Percentiles rank a stretch among this genome's conserved stretches.
phyloP scores from a whole-genome alignment of 2,888 invertebrate species.

The Sesia bembeciformis region DNA sequence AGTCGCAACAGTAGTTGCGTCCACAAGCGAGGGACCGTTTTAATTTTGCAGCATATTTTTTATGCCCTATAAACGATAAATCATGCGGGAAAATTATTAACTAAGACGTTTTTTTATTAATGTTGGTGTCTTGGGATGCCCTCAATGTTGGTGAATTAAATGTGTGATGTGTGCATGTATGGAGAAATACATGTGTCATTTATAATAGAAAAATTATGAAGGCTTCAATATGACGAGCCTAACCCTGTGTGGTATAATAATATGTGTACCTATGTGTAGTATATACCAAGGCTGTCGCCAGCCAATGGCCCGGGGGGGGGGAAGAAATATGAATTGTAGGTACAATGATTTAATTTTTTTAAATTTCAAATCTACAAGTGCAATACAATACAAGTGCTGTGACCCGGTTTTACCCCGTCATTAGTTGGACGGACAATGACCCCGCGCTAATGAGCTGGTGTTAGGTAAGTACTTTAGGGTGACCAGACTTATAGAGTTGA shows the following conservation, averaged over 20 bases:
- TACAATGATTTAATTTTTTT: too few relatives aligned
- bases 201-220: too few relatives aligned
- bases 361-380: too few relatives aligned
- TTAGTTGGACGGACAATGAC: not conserved
- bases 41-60: constrained; percentile 6
- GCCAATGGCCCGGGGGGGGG: too few relatives aligned
- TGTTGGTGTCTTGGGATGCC: not conserved
- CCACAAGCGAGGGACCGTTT: not conserved
- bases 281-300: too few relatives aligned
- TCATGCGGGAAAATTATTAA: constrained; percentile 3
- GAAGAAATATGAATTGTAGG: too few relatives aligned
- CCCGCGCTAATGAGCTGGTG: not conserved
- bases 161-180: not conserved
- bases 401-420: not conserved
- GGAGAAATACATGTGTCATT: too few relatives aligned
- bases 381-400: not conserved
- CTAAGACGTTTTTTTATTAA: not conserved
- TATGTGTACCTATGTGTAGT: too few relatives aligned
- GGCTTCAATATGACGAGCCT: too few relatives aligned
- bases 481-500: not conserved
- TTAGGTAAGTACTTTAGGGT: not conserved
- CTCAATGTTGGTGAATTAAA: not conserved
- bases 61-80: constrained; percentile 9
- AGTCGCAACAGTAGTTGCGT: not conserved
- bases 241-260: too few relatives aligned